Conservation (phyloP, 2,888 invertebrate species). For the Molorchus minor region DNA sequence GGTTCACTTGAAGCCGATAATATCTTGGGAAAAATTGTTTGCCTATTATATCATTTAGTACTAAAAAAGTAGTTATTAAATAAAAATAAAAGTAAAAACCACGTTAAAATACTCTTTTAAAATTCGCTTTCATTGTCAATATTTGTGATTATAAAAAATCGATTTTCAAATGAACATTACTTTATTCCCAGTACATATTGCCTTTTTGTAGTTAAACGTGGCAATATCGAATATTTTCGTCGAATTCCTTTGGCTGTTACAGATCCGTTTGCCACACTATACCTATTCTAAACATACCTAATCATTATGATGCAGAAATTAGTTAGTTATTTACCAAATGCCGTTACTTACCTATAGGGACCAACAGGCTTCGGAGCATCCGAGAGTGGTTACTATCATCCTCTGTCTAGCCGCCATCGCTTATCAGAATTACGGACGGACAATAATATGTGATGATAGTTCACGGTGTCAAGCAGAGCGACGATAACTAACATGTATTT, state of each 20-base stretch:
- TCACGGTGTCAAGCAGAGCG: no score
- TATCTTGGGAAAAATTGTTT: no score
- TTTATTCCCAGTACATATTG: no score
- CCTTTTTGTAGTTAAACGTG: not conserved
- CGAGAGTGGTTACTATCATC: constrained; percentile 2
- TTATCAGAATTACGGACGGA: constrained; percentile 3
- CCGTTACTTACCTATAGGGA: constrained; percentile 18
- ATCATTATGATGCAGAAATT: not conserved
- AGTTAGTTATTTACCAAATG: not conserved
- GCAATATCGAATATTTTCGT: not conserved
- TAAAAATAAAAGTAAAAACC: no score
- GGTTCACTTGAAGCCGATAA: no score
- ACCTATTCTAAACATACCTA: not conserved
- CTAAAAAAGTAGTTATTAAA: no score
- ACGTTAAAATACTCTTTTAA: no score
- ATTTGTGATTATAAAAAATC: no score
- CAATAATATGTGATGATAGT: not conserved
- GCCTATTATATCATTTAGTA: no score
- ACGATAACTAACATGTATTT: not conserved
- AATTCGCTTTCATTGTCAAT: no score
- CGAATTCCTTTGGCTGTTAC: not conserved
- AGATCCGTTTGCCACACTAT: not conserved
- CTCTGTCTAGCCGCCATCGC: constrained; percentile 4
- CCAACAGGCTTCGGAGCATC: constrained; percentile 16
- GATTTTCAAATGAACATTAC: no score